phyloP scores from a whole-genome alignment of 2,888 invertebrate species.

The Acleris cristana region DNA sequence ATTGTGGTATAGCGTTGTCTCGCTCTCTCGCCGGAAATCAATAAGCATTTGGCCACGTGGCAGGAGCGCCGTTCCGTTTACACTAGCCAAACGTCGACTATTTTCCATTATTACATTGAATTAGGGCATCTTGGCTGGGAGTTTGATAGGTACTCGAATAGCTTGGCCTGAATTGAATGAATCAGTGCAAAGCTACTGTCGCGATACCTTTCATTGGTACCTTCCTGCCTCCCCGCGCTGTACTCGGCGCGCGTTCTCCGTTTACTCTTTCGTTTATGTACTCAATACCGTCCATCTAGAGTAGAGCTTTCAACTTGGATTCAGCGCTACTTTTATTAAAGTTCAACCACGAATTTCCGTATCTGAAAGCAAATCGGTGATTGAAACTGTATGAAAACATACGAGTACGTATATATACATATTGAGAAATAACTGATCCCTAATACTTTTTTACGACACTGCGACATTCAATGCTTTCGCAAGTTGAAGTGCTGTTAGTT shows the following conservation, averaged over 20 bases:
- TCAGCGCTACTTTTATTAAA: too few relatives aligned
- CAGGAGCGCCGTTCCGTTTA: conserved; percentile 76
- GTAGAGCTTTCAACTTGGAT: too few relatives aligned
- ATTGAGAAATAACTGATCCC: too few relatives aligned
- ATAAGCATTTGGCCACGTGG: conserved; percentile 83
- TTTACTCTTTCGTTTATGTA: background rate
- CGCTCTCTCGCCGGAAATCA: conserved; percentile 81
- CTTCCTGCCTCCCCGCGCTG: background rate
- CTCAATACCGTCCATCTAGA: too few relatives aligned
- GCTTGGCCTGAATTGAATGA: conserved; percentile 39
- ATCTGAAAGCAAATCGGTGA: too few relatives aligned
- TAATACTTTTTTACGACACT: too few relatives aligned
- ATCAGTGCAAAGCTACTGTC: conserved; percentile 39
- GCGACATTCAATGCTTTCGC: too few relatives aligned
- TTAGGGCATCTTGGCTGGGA: conserved; percentile 48
- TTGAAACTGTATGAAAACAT: too few relatives aligned
- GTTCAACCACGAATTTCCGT: too few relatives aligned
- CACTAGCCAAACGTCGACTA: conserved; percentile 53
- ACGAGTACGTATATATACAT: too few relatives aligned
- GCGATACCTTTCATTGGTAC: conserved; percentile 21
- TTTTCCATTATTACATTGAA: conserved; percentile 61
- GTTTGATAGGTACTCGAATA: background rate
- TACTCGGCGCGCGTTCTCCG: background rate
- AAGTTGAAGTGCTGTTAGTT: too few relatives aligned
- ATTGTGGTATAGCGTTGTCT: conserved; percentile 75